Percentiles rank a stretch among this genome's conserved stretches.
Evolutionary conservation across 2,113 vertebrate species (phyloP).

Genomic region (Gymnogyps californianus): DNA sequence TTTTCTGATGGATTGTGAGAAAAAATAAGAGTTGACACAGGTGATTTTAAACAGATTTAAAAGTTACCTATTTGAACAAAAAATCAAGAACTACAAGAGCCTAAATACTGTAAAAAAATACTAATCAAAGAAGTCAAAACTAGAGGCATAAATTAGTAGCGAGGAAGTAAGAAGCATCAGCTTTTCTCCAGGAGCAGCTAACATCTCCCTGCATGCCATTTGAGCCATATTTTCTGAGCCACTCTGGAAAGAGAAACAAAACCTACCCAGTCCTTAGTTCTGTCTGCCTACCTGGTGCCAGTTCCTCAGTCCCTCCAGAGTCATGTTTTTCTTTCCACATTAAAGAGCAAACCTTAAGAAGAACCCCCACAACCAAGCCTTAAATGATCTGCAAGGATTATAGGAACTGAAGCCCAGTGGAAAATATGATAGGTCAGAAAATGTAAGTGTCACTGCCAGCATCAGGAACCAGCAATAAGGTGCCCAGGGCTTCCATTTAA

Average conservation of each 20-base stretch:
- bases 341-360: not conserved
- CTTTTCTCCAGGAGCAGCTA: not conserved
- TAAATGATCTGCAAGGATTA: not conserved
- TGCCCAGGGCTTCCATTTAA: not conserved
- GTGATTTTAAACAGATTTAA: not conserved
- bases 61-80: not conserved
- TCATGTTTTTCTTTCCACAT: not conserved
- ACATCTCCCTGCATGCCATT: accelerated
- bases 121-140: not conserved
- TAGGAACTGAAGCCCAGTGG: not conserved
- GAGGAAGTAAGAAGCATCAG: not conserved
- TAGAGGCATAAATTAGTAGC: not conserved
- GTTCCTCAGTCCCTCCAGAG: not conserved
- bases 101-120: not conserved
- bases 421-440: not conserved
- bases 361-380: not conserved
- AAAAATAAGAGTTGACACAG: not conserved
- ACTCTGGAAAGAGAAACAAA: not conserved
- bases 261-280: not conserved
- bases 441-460: not conserved
- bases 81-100: not conserved
- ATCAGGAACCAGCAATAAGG: not conserved
- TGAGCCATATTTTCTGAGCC: not conserved
- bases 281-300: not conserved
- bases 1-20: not conserved